Evolutionary conservation across 2,888 invertebrate genomes (phyloP), one percentile per base, ranked within the genome.

Genomic region (Bugulina stolonifera): DNA sequence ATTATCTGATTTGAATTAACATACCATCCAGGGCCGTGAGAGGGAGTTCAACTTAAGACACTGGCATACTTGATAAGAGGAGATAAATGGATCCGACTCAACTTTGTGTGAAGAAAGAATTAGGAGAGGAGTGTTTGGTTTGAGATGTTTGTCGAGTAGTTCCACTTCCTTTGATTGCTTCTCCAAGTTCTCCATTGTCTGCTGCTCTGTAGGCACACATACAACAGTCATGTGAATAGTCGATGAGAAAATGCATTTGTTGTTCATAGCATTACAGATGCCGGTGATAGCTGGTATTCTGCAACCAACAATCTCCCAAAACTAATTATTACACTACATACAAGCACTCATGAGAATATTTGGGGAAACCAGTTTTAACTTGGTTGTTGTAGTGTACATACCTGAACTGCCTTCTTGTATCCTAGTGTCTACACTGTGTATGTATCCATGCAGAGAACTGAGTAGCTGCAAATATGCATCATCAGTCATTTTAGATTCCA

Each of bases 1-100:
- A n/a, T n/a, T n/a, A n/a, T n/a, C n/a, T n/a, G n/a, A n/a, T n/a
- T n/a, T n/a, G n/a, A 34, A 10, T 32, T 18, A 10, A 14, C 64
- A 25, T 64, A 64, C 64, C 64, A 64, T 64, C 64, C 64, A 64
- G 10, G 64, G 64, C 32, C 64, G 25, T 5, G 64, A 29, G 64
- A 64, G 64, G 32, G 64, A 32, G 64, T 32, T 64, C 2, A 64
- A 32, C 2, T 34, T 64, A 10, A 64, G 64, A 64, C 25, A 64
- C 27, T 64, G 22, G 3, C 25, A 64, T 14, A 64, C 34, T 64
- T 64, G 32, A n/a, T 64, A 64, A 14, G 64, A 34, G 2, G 64
- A 64, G 27, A 64, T 64, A 27, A 25, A 34, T 64, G 64, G 64
- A 27, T 64, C 64, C 18, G 64, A 22, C 64, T 64, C 29, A 14